phyloP scores from a whole-genome alignment of 2,113 vertebrate species.

The Percopsis transmontana region DNA sequence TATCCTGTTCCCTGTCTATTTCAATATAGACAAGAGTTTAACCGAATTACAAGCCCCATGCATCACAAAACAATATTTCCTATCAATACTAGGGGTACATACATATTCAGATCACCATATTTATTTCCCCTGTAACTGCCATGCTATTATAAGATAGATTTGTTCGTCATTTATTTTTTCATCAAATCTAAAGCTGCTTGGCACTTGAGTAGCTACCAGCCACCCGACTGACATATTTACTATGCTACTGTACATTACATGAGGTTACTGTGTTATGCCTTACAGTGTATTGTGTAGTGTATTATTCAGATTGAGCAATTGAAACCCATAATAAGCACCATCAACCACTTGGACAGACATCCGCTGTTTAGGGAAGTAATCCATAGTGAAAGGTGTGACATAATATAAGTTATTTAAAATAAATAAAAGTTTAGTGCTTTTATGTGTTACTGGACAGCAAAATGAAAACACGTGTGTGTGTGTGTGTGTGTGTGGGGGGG shows the following conservation, averaged over 20 bases:
- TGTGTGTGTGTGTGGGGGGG: too few species aligned
- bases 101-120: not conserved
- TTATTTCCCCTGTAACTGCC: not conserved
- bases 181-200: conserved; percentile 7
- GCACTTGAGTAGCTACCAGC: not conserved
- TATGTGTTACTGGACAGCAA: too few species aligned
- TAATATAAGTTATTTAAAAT: conserved; percentile 8
- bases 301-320: not conserved
- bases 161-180: conserved; percentile 17
- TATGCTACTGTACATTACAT: not conserved
- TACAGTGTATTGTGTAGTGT: not conserved
- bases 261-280: not conserved
- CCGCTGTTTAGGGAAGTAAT: too few species aligned
- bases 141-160: conserved; percentile 7
- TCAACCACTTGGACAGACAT: conserved; percentile 16
- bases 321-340: conserved; percentile 44
- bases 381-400: conserved; percentile 14
- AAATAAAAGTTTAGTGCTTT: conserved; percentile 13
- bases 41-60: conserved; percentile 10
- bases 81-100: not conserved
- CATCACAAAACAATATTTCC: not conserved
- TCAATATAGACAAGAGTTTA: not conserved
- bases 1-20: not conserved
- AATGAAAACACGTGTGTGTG: too few species aligned
- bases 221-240: not conserved